phyloP scores from a whole-genome alignment of 1,140 invertebrate species.

The Drosophila kanapiae region DNA sequence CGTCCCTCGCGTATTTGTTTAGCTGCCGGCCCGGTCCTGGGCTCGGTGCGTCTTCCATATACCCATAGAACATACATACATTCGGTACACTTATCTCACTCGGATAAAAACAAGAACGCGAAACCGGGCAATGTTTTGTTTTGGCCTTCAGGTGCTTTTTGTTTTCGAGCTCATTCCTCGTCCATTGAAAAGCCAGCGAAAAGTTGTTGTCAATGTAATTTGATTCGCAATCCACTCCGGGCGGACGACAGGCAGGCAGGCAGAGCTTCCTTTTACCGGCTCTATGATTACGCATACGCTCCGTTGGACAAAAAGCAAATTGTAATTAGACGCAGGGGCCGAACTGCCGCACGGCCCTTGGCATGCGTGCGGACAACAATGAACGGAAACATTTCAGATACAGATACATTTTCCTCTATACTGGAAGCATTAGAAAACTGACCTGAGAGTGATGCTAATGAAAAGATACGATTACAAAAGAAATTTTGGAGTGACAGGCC shows the following conservation, averaged over 20 bases:
- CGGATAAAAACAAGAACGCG: background rate
- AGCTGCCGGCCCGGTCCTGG: slow-evolving; percentile 31
- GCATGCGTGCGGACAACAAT: slow-evolving; percentile 32
- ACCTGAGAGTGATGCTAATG: slow-evolving; percentile 1
- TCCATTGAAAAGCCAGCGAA: slow-evolving; percentile 31
- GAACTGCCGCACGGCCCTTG: slow-evolving; percentile 4
- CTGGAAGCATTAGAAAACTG: slow-evolving; percentile 15
- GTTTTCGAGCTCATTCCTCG: slow-evolving; percentile 16
- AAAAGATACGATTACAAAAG: slow-evolving; percentile 2
- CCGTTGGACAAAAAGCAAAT: slow-evolving; percentile 65
- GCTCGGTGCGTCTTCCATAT: slow-evolving; percentile 10
- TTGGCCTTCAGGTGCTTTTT: slow-evolving; percentile 38
- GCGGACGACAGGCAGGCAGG: background rate
- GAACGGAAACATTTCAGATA: background rate
- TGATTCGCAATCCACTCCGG: slow-evolving; percentile 45
- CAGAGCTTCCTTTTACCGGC: slow-evolving; percentile 29
- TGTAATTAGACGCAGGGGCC: slow-evolving; percentile 70
- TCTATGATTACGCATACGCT: slow-evolving; percentile 69
- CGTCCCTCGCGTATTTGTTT: slow-evolving; percentile 37
- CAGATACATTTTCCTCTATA: slow-evolving; percentile 13
- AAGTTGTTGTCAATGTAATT: slow-evolving; percentile 71
- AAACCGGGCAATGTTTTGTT: slow-evolving; percentile 28
- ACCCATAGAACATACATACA: background rate
- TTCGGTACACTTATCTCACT: background rate
- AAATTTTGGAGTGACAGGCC: background rate